phyloP scores from a whole-genome alignment of 2,113 vertebrate genomes.

The Gymnorhina tibicen region DNA sequence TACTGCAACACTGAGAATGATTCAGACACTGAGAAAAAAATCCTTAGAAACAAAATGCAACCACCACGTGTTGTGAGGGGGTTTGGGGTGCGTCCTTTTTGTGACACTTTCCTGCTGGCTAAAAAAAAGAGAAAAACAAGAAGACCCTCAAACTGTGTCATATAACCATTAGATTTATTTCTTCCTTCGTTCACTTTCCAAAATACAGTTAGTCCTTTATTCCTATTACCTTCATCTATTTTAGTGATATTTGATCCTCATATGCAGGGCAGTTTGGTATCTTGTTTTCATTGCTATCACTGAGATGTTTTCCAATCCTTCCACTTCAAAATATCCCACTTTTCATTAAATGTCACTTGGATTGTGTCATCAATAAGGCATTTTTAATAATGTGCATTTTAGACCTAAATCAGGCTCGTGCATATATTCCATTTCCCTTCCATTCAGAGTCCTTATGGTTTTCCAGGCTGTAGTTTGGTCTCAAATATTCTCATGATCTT shows the following conservation, averaged over 20 bases:
- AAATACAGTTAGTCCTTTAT: not conserved
- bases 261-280: not conserved
- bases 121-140: not conserved
- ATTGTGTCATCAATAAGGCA: not conserved
- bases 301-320: not conserved
- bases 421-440: not conserved
- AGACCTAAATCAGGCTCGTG: not conserved
- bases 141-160: not conserved
- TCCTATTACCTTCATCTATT: not conserved
- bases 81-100: not conserved
- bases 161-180: not conserved
- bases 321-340: not conserved
- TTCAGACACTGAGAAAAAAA: not conserved
- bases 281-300: not conserved
- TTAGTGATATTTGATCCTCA: not conserved
- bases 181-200: not conserved
- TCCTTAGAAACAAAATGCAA: not conserved
- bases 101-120: not conserved
- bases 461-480: not conserved
- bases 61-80: not conserved
- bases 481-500: not conserved
- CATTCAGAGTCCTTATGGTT: not conserved
- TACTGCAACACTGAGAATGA: not conserved
- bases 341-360: conserved; percentile 21
- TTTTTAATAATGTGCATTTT: not conserved